phyloP scores from a whole-genome alignment of 2,888 invertebrate species.

The Fissipunctia ypsillon region DNA sequence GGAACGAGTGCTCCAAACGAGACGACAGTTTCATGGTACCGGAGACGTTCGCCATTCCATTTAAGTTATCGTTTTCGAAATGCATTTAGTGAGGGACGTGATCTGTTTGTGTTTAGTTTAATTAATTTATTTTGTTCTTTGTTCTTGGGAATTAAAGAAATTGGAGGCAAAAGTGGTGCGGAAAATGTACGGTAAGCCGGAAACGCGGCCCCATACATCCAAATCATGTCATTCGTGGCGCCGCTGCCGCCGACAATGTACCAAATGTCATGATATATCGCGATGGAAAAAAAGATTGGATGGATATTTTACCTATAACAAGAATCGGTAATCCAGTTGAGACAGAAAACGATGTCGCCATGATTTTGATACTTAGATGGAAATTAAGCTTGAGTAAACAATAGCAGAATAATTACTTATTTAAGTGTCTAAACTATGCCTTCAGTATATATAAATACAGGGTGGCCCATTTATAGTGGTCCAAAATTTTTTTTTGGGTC shows the following conservation, averaged over 20 bases:
- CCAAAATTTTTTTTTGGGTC: too few relatives aligned
- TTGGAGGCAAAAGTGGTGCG: slow-evolving; percentile 34
- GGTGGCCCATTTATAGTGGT: too few relatives aligned
- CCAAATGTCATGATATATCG: slow-evolving; percentile 41
- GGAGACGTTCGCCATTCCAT: slow-evolving; percentile 74
- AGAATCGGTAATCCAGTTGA: slow-evolving; percentile 34
- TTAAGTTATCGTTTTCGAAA: slow-evolving; percentile 74
- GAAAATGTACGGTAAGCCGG: slow-evolving; percentile 48
- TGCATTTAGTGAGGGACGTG: slow-evolving; percentile 78
- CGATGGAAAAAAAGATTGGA: slow-evolving; percentile 48
- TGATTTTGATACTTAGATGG: slow-evolving; percentile 4
- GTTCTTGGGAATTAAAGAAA: slow-evolving; percentile 57
- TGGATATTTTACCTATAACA: slow-evolving; percentile 51
- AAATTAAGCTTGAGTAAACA: neutral
- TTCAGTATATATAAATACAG: neutral
- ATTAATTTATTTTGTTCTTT: slow-evolving; percentile 66
- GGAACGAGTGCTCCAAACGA: slow-evolving; percentile 73
- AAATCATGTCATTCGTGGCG: slow-evolving; percentile 61
- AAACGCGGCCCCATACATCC: slow-evolving; percentile 55
- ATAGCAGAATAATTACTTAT: neutral
- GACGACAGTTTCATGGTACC: slow-evolving; percentile 80
- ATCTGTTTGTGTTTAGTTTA: slow-evolving; percentile 68
- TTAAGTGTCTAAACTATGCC: neutral
- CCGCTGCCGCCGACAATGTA: slow-evolving; percentile 41
- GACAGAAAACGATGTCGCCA: slow-evolving; percentile 8